Evolutionary conservation across 2,888 invertebrate genomes (phyloP), one percentile per base, ranked within the genome.

Genomic region (Caenorhabditis becei): DNA sequence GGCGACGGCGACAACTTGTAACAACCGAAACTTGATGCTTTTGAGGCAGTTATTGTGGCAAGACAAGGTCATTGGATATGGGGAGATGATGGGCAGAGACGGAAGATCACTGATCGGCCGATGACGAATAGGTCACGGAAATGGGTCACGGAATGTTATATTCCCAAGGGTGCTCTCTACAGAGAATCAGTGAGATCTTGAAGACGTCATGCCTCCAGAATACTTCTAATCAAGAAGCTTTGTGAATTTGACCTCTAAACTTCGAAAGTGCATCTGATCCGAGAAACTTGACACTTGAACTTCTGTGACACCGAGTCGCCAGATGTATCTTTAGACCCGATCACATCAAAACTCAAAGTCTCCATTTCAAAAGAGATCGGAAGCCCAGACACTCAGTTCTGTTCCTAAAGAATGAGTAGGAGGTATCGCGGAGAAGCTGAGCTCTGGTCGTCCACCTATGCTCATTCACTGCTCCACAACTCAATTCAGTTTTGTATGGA

Each of bases 391-490:
- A 18, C 10, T 28, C 54, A 41, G 51, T 41, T 41, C 41, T 41
- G 41, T 41, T 41, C 41, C 14, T 14, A 14, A 41, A 35, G 59
- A 41, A 59, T 56, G 35, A n/a, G 44, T 41, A 61, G 11, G 41
- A 41, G 41, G 14, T 14, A 41, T 7, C 8, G 7, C 11, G 49
- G 32, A 53, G 62, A 71, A 32, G 44, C 37, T 66, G 74, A 66
- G 74, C 74, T 74, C 49, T 74, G 74, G 59, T 74, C 74, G 59
- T 58, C 65, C 72, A 72, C 72, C 72, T 72, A 72, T 58, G 63
- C 74, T 74, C 74, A 63, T 71, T 56, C 71, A 54, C 16, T 23
- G 18, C 35, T 18, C 10, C n/a, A 20, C 63, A 56, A 56, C 58
- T 54, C 47, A 41, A 56, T 63, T 56, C 58, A 47, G 56, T 63